phyloP scores from a whole-genome alignment of 2,888 invertebrate species.

The Saturnia japonica region DNA sequence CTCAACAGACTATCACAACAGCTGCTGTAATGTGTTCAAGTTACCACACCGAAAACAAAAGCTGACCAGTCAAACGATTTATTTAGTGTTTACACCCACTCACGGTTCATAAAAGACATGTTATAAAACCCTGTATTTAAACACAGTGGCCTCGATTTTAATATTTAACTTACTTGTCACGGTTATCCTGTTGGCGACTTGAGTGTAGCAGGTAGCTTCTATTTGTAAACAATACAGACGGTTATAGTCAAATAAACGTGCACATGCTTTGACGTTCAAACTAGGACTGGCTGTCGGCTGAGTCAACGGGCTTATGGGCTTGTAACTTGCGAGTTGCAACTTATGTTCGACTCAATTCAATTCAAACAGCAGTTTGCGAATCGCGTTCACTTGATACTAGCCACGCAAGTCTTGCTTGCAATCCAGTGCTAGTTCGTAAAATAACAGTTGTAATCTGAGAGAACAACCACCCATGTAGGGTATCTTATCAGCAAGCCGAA shows the following conservation, averaged over 20 bases:
- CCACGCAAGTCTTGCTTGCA: background rate
- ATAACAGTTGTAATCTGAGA: background rate
- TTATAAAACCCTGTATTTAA: background rate
- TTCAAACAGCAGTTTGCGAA: slow-evolving; percentile 47
- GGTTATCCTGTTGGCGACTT: slow-evolving; percentile 9
- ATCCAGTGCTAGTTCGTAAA: slow-evolving; percentile 2
- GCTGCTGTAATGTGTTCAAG: background rate
- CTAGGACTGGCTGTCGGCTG: background rate
- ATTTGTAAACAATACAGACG: slow-evolving; percentile 16
- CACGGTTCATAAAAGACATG: background rate
- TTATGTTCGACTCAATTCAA: background rate
- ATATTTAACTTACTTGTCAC: slow-evolving; percentile 17
- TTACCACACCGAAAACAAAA: background rate
- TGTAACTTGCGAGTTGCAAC: background rate
- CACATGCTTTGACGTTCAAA: background rate
- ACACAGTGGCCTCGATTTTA: slow-evolving; percentile 8
- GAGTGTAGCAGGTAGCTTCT: background rate
- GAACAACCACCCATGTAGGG: background rate
- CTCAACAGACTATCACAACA: background rate
- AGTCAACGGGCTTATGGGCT: background rate
- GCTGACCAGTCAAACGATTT: background rate
- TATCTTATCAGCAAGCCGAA: background rate
- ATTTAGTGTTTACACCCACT: background rate
- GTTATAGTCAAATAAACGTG: slow-evolving; percentile 1
- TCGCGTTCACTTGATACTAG: slow-evolving; percentile 59